Base-by-base conservation (phyloP, 2,113 vertebrate genomes). In the Glaucidium brasilianum region DNA sequence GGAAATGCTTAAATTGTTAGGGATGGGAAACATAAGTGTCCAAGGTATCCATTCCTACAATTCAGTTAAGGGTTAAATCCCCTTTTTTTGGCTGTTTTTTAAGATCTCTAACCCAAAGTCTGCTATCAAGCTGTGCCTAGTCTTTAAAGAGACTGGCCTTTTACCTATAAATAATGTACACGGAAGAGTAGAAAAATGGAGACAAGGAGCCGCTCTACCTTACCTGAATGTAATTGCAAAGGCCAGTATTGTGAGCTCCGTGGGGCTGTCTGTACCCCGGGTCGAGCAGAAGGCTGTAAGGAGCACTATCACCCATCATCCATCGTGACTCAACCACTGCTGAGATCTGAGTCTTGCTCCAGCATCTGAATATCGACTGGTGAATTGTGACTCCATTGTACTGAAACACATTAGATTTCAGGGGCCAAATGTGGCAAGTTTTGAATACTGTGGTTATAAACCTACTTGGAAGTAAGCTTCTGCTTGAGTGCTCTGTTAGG, bases 81-180 rank as follows among this genome's bases (percentile, higher is more conserved):
- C 26, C 35, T 58, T 27, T 12, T 12, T 50, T 75, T 62, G 39
- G 11, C 50, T 89, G 58, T 72, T 64, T 93, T 78, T 88, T 80
- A 73, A 93, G 78, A 88, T 59, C 88, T 93, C 81, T 88, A 96
- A 94, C 90, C 85, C 35, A 84, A 94, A 90, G 85, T 77, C 71
- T 88, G 69, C 74, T 79, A 69, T 68, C 53, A 45, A 90, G 72
- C 76, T 89, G 78, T 86, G 88, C 88, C 75, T 55, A 83, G 37
- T 37, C 96, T 93, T 97, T 88, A 45, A 82, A 88, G 90, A 94
- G 53, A 88, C 49, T 7, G 39, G 85, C 90, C 96, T 88, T 96
- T 92, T 84, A 94, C 41, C 85, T 93, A 93, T 92, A 93, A 96
- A 96, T 96, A 92, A 93, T 43, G 60, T 67, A 95, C 58, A 49